A percentile compares a stretch with the other conserved stretches of the same genome.
phyloP scores from a whole-genome alignment of 2,888 invertebrate species.

The Rutpela maculata region DNA sequence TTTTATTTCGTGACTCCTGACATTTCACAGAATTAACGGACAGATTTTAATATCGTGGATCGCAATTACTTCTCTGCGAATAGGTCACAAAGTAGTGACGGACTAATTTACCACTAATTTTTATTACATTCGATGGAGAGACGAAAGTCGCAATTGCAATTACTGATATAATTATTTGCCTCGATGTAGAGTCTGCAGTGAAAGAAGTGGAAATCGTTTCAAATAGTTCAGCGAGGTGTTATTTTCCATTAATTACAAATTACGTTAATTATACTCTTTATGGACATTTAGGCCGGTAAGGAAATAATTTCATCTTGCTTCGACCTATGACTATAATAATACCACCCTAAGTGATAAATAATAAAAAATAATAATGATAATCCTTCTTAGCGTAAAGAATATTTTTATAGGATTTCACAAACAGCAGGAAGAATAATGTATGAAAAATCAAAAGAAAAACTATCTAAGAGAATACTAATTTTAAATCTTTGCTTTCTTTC shows the following conservation, averaged over 20 bases:
- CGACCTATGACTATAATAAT: too few relatives aligned
- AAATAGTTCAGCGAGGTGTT: neutral
- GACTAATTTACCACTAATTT: neutral
- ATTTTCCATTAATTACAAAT: neutral
- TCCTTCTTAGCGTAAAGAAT: too few relatives aligned
- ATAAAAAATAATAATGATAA: too few relatives aligned
- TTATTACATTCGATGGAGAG: neutral
- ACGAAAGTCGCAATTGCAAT: neutral
- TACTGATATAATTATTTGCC: neutral
- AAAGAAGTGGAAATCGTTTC: neutral
- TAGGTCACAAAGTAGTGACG: constrained; percentile 7
- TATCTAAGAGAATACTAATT: too few relatives aligned
- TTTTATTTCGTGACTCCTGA: constrained; percentile 1
- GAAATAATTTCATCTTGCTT: too few relatives aligned
- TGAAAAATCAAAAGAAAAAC: too few relatives aligned
- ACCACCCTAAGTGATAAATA: too few relatives aligned
- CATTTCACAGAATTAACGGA: neutral
- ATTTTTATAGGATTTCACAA: too few relatives aligned
- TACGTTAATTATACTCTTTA: neutral
- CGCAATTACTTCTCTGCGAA: neutral
- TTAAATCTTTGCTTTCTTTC: too few relatives aligned
- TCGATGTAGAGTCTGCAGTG: neutral
- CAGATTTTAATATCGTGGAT: constrained; percentile 2
- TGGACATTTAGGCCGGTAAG: too few relatives aligned
- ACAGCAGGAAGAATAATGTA: too few relatives aligned